Percentiles rank a stretch among this genome's conserved stretches.
phyloP scores from a whole-genome alignment of 1,140 invertebrate genomes.

The Drosophila pruinosa region DNA sequence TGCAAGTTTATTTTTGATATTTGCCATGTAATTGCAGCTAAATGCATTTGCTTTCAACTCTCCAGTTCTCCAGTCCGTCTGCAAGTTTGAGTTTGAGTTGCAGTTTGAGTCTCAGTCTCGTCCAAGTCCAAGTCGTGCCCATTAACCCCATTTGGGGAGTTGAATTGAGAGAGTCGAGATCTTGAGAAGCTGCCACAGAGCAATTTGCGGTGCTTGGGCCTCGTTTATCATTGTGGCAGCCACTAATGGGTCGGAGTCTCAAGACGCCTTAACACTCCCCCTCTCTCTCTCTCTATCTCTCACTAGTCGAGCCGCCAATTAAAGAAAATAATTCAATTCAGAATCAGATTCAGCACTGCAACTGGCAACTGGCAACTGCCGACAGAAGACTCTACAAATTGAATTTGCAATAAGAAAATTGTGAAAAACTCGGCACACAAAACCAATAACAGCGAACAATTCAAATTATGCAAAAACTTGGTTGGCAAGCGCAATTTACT shows the following conservation, averaged over 20 bases:
- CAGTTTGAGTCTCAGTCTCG: background rate
- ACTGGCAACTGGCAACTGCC: background rate
- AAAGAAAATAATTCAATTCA: constrained; percentile 38
- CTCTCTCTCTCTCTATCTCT: background rate
- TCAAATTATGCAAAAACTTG: constrained; percentile 60
- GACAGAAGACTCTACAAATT: constrained; percentile 25
- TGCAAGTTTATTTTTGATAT: constrained; percentile 36
- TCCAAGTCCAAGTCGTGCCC: constrained; percentile 12
- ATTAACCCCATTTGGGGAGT: constrained; percentile 42
- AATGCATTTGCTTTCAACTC: constrained; percentile 30
- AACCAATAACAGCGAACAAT: constrained; percentile 66
- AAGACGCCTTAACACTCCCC: background rate
- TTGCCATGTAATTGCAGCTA: constrained; percentile 37
- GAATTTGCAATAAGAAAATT: constrained; percentile 37
- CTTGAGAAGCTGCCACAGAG: constrained; percentile 19
- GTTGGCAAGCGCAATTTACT: constrained; percentile 63
- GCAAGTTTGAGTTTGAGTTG: background rate
- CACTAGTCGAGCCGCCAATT: constrained; percentile 17
- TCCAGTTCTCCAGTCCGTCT: background rate
- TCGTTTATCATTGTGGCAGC: constrained; percentile 17
- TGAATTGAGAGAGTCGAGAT: constrained; percentile 20
- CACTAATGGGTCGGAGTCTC: constrained; percentile 4
- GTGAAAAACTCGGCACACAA: constrained; percentile 38
- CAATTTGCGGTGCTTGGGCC: constrained; percentile 21
- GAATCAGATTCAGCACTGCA: background rate